These are phyloP conservation scores for Strongylocentrotus purpuratus DNA, from an alignment of 35 echinoderm and acorn worm genomes.

Conservation along the genomic window DNA sequence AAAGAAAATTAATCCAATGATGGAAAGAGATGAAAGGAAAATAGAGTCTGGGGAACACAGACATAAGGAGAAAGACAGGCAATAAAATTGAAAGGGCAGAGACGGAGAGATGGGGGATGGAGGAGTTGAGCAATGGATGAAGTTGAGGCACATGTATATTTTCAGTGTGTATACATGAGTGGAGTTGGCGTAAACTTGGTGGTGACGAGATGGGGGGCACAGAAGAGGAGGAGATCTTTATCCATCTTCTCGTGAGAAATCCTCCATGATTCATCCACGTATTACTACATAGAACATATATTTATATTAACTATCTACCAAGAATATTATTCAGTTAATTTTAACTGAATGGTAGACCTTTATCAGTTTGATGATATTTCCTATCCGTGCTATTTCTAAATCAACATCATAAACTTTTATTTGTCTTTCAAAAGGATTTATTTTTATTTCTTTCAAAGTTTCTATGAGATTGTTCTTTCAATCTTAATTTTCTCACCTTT, in stretches of 20 bases:
- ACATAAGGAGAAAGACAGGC: not conserved
- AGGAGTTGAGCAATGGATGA: not conserved
- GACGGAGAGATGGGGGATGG: not conserved
- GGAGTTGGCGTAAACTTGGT: not conserved
- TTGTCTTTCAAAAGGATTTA: too few species aligned
- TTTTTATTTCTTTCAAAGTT: too few species aligned
- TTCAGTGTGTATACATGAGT: not conserved
- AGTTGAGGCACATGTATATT: not conserved
- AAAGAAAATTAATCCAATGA: constrained; percentile 14
- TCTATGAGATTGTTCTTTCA: too few species aligned
- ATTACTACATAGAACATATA: too few species aligned
- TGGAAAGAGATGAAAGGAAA: constrained; percentile 10
- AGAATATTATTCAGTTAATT: too few species aligned
- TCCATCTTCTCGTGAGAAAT: not conserved
- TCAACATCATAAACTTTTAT: too few species aligned
- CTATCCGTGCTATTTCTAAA: too few species aligned
- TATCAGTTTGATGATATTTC: too few species aligned
- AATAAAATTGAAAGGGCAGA: not conserved
- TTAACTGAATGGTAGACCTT: too few species aligned
- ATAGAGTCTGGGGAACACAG: not conserved
- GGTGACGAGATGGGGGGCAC: not conserved
- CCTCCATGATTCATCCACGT: not conserved
- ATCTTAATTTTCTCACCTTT: too few species aligned
- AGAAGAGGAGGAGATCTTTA: not conserved
- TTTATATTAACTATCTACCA: too few species aligned